Evolutionary conservation across 2,113 vertebrate genomes (phyloP), one percentile per base, ranked within the genome.

Genomic region (Theristicus caerulescens): DNA sequence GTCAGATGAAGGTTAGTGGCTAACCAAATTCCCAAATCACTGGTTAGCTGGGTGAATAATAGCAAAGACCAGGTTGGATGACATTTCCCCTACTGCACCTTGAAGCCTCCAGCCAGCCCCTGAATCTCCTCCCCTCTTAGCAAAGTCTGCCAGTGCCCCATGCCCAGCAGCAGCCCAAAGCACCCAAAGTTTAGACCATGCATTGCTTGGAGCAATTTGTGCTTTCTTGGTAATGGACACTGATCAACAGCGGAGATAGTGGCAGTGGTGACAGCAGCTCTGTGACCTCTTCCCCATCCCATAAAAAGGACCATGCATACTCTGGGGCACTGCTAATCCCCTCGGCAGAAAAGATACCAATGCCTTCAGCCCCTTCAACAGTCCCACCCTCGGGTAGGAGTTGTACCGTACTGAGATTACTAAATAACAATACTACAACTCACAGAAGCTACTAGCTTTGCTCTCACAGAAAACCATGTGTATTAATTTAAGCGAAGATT

Each of bases 81-180:
- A 55, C 32, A 82, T 61, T 73, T 72, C 69, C 15, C 8, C 17
- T 90, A 40, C 31, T 29, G 42, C 42, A 86, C n/a, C 29, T 24
- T 34, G 29, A 76, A 36, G 36, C 12, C 54, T 66, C 67, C 44
- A 83, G 44, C 26, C 61, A 90, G 40, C 20, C 24, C 26, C 31
- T 25, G 34, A 89, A 84, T 36, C 74, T 31, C 17, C 26, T 54
- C 14, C 13, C 26, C 7, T 11, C 3, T 44, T 49, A 73, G 2
- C 3, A 49, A 15, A 0, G 2, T 55, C 52, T 54, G 73, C n/a
- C 32, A 78, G 18, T 20, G 38, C 11, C 21, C 10, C 3, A 0
- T 29, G 31, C 22, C n/a, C 61, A 85, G 62, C 29, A 85, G 69
- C 32, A 67, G 31, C 55, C 27, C 76, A 76, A 11, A 69, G 26